Conservation (phyloP, 2,888 invertebrate genomes). For the Parnassius orleans region DNA sequence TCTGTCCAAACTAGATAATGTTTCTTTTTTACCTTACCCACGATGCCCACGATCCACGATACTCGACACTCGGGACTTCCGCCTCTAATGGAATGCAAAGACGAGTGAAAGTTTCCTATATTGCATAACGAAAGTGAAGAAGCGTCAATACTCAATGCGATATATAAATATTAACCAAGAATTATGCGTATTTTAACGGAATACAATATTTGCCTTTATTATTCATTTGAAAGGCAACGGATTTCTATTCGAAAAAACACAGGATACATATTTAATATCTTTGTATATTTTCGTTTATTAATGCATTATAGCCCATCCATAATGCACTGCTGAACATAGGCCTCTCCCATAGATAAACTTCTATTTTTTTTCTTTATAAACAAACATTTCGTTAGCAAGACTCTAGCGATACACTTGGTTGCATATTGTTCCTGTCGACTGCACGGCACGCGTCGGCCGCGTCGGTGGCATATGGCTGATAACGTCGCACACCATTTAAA, state of each 20-base stretch:
- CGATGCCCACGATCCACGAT: constrained; percentile 15
- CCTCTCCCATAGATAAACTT: no score
- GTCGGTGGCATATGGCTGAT: constrained; percentile 71
- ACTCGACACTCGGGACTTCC: constrained; percentile 27
- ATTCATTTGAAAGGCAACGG: background rate
- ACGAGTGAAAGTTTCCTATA: constrained; percentile 29
- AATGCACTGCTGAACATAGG: no score
- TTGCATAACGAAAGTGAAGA: constrained; percentile 29
- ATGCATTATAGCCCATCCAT: no score
- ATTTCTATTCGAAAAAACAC: background rate
- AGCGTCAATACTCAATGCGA: constrained; percentile 6
- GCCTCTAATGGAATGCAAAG: constrained; percentile 27
- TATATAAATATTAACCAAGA: background rate
- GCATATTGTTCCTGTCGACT: constrained; percentile 33
- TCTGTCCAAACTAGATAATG: constrained; percentile 54
- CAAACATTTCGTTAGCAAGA: no score
- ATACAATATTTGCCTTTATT: background rate
- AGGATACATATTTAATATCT: background rate
- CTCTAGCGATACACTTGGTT: constrained; percentile 41
- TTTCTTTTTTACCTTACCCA: constrained; percentile 33
- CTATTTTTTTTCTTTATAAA: no score
- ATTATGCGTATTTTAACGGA: no score
- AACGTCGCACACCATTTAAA: constrained; percentile 39
- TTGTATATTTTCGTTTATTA: no score
- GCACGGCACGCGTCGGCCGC: constrained; percentile 54